Percentiles rank a stretch among this genome's conserved stretches.
Evolutionary conservation across 2,797 vertebrate genomes (phyloP).

Genomic region (Micrastur ruficollis): DNA sequence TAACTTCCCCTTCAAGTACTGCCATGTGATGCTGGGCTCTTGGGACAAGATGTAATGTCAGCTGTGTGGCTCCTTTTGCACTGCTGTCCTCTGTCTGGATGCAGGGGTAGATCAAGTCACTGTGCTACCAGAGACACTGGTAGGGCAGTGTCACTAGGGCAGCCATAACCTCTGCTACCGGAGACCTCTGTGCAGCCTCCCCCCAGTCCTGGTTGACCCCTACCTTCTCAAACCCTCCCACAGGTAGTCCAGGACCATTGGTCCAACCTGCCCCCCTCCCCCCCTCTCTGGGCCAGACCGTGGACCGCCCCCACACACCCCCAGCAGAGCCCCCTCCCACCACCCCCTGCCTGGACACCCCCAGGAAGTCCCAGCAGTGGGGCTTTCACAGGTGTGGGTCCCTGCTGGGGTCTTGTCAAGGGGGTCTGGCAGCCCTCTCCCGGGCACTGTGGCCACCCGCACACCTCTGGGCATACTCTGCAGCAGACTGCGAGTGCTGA

Average conservation of each 20-base stretch:
- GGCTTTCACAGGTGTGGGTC: neutral
- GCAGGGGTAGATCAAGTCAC: neutral
- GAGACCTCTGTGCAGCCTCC: neutral
- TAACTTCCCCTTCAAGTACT: neutral
- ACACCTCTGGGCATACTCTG: neutral
- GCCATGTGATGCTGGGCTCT: neutral
- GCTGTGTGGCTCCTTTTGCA: neutral
- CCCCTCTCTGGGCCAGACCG: neutral
- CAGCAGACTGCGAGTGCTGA: neutral
- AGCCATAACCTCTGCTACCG: neutral
- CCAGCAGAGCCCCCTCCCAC: neutral
- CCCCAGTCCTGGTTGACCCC: neutral
- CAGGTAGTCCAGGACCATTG: neutral
- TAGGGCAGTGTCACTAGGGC: neutral
- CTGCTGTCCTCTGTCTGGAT: neutral
- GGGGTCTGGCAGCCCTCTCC: neutral
- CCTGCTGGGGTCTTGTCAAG: neutral
- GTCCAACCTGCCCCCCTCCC: no score
- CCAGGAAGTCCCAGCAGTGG: rapidly evolving
- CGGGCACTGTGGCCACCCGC: rapidly evolving
- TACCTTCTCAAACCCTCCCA: neutral
- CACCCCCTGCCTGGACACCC: no score
- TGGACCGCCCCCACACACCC: rapidly evolving
- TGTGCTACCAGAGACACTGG: neutral
- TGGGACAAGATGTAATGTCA: neutral